Base-by-base conservation (phyloP, 1,140 invertebrate species). In the Gonatopus flavifemur region DNA sequence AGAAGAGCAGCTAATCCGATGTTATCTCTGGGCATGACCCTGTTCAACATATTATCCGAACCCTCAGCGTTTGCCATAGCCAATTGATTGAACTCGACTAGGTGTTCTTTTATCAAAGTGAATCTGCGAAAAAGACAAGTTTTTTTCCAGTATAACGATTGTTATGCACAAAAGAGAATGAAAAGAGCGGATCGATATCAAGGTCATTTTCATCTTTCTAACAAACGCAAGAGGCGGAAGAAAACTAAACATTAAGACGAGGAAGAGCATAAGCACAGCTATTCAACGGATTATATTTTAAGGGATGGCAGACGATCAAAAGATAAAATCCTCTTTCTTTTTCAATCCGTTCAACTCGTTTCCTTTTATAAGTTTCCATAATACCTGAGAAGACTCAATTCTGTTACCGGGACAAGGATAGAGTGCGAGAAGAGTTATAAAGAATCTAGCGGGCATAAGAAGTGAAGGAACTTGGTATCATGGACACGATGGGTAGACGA, bases 21-120 rank as follows among this genome's bases (percentile, higher is more conserved):
- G 79, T 99, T 99, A 75, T 99, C 98, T 71, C 97, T 98, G 12
- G 96, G 97, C 96, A 99, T 99, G 16, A 99, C 97, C 63, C 98
- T 83, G 76, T 98, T 99, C 55, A 99, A 81, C 96, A 99, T 98
- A 71, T 98, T 92, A 76, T 98, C 94, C 12, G 93, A 96, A 32
- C 95, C 96, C 73, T 98, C 94, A 20, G 96, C 94, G 76, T 96
- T 98, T 5, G 94, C 93, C 91, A 98, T 98, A 8, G 96, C 96
- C 57, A 98, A 78, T 80, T 98, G 94, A 80, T 97, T 98, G 81
- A 98, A 99, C 83, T 98, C 97, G 52, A 92, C 91, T 58, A 98
- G 81, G 76, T 98, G 91, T 74, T 98, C 93, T 72, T 96, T 94
- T 37, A 98, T 87, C 70, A 98, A 77, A 20, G 86, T 85, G 78